A percentile compares a stretch with the other conserved stretches of the same genome.
Evolutionary conservation across 2,113 vertebrate genomes (phyloP).

Genomic region (Mobula hypostoma): DNA sequence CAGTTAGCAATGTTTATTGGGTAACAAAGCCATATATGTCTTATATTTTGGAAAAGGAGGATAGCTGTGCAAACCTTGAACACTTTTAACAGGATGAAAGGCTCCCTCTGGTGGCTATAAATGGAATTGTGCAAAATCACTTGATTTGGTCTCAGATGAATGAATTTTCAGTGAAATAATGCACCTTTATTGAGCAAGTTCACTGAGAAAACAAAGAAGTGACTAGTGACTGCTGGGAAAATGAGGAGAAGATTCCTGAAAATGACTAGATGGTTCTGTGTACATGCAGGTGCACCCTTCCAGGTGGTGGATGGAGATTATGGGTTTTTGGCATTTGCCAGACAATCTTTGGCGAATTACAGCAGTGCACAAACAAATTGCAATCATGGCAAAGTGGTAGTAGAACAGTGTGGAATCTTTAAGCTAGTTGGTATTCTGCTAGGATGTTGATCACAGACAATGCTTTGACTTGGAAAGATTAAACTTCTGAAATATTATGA

Average conservation of each 20-base stretch:
- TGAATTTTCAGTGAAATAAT: neutral
- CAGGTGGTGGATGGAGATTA: neutral
- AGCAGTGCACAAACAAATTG: neutral
- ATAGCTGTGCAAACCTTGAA: neutral
- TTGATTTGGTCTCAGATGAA: neutral
- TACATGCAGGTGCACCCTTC: neutral
- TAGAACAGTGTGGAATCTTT: too few species aligned
- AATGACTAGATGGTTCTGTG: neutral
- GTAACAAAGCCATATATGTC: neutral
- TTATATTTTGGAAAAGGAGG: neutral
- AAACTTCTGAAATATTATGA: too few species aligned
- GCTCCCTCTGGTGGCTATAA: neutral
- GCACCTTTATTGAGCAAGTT: neutral
- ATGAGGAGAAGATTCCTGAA: neutral
- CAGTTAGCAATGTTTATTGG: neutral
- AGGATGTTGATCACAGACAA: too few species aligned
- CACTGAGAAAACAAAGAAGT: neutral
- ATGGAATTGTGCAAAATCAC: neutral
- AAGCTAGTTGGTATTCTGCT: too few species aligned
- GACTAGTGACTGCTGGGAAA: neutral
- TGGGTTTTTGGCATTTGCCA: neutral
- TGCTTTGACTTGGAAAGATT: too few species aligned
- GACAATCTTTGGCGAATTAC: neutral
- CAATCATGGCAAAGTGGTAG: too few species aligned
- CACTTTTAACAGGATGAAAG: neutral